Evolutionary conservation across 1,140 invertebrate genomes (phyloP).

Genomic region (Sinonovacula constricta): DNA sequence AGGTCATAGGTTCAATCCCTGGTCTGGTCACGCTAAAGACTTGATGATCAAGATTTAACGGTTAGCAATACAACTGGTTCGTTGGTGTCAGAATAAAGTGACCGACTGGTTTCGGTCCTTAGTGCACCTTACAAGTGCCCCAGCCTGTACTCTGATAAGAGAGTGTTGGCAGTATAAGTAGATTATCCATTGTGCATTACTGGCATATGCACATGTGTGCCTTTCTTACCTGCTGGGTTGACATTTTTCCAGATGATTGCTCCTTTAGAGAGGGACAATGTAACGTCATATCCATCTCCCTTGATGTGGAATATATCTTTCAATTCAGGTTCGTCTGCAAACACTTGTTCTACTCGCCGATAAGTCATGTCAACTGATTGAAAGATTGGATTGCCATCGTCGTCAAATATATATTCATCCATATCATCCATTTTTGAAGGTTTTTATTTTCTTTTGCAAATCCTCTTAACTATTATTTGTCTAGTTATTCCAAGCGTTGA

Average conservation of each 20-base stretch:
- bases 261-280: constrained; percentile 51
- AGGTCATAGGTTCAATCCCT: too few relatives aligned
- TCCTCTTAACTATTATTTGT: not conserved
- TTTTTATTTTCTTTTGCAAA: too few relatives aligned
- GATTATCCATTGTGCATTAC: too few relatives aligned
- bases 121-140: too few relatives aligned
- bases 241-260: constrained; percentile 57
- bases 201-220: too few relatives aligned
- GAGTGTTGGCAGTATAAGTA: too few relatives aligned
- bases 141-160: too few relatives aligned
- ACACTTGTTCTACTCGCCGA: constrained; percentile 12
- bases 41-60: too few relatives aligned
- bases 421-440: constrained; percentile 38
- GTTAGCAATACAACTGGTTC: too few relatives aligned
- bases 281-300: constrained; percentile 65
- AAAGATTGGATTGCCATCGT: constrained; percentile 58
- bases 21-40: too few relatives aligned
- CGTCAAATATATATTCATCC: constrained; percentile 62
- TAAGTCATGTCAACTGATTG: constrained; percentile 12
- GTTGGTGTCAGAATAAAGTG: too few relatives aligned
- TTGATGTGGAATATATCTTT: constrained; percentile 62
- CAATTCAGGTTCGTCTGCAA: constrained; percentile 53
- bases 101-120: too few relatives aligned
- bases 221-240: constrained; percentile 48
- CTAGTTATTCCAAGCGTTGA: not conserved